Base-by-base conservation (phyloP, 2,797 vertebrate species). In the Anguilla marmorata region DNA sequence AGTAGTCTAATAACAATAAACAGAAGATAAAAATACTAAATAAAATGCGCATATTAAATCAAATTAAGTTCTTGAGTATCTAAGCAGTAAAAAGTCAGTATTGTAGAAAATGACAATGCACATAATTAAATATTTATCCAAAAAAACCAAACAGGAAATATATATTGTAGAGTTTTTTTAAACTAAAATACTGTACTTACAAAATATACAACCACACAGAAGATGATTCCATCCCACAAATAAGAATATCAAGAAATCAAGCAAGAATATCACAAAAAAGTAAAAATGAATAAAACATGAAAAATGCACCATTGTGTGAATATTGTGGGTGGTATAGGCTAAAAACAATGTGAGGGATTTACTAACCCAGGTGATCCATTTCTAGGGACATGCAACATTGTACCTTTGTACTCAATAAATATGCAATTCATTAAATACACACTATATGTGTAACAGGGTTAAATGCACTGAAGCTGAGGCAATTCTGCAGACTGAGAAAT, bases 1-100 rank as follows among this genome's bases (percentile, higher is more conserved):
- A 94, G 94, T 94, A 94, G 92, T 91, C 93, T 94, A 94, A 96
- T 95, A 93, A 94, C 92, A 91, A 93, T 93, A 94, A 94, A 94
- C 93, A 91, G 41, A n/a, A 82, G 41, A 82, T 45, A 82, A 48
- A 48, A 50, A 50, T 48, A 50, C 21, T 45, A 24, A 95, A 94
- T 93, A 93, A 94, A 93, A 93, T 90, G 92, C 91, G 95, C 91
- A 91, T 91, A 94, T 94, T 93, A 93, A 94, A 94, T 93, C 56
- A 90, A 92, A 94, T 94, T 93, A 94, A 92, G 89, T 85, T 41
- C 37, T 41, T 41, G 37, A 41, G 84, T 91, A 87, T 60, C 90
- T 21, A 82, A 48, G 45, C 24, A 11, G 79, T 2, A 82, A 50
- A 19, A 48, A 82, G 45, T 50, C 21, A 50, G 76, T 82, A 48